phyloP scores from a whole-genome alignment of 2,888 invertebrate species.

The Thumatha senex region DNA sequence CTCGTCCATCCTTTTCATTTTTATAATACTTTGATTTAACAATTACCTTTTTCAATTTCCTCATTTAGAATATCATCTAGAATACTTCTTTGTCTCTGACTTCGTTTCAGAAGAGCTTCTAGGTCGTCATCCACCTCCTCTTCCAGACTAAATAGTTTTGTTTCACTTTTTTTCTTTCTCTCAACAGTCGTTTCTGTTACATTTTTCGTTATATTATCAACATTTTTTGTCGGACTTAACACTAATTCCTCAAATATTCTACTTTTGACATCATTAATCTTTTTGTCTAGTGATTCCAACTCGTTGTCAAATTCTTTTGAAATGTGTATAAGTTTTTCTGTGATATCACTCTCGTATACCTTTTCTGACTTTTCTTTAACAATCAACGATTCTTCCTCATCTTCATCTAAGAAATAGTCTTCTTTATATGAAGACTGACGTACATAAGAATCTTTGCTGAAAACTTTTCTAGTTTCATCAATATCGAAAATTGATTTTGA shows the following conservation, averaged over 20 bases:
- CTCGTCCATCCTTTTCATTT: constrained; percentile 47
- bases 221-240: constrained; percentile 58
- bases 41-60: constrained; percentile 84
- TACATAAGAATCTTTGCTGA: constrained; percentile 76
- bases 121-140: constrained; percentile 84
- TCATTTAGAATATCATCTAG: constrained; percentile 87
- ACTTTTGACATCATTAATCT: constrained; percentile 68
- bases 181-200: constrained; percentile 67
- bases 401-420: constrained; percentile 68
- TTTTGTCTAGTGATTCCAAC: constrained; percentile 55
- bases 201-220: constrained; percentile 71
- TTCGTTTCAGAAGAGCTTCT: constrained; percentile 85
- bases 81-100: constrained; percentile 87
- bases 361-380: constrained; percentile 71
- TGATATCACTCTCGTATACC: constrained; percentile 75
- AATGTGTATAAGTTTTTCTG: constrained; percentile 73
- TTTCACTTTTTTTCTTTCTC: constrained; percentile 55
- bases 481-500: constrained; percentile 79
- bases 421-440: constrained; percentile 78
- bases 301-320: constrained; percentile 75
- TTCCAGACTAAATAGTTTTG: constrained; percentile 62
- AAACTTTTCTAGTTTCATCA: constrained; percentile 76
- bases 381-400: constrained; percentile 70
- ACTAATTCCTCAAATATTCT: constrained; percentile 74
- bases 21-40: constrained; percentile 60